These are phyloP conservation scores for Clostera curtula DNA, from an alignment of 2,888 invertebrate genomes.

Conservation along the genomic window DNA sequence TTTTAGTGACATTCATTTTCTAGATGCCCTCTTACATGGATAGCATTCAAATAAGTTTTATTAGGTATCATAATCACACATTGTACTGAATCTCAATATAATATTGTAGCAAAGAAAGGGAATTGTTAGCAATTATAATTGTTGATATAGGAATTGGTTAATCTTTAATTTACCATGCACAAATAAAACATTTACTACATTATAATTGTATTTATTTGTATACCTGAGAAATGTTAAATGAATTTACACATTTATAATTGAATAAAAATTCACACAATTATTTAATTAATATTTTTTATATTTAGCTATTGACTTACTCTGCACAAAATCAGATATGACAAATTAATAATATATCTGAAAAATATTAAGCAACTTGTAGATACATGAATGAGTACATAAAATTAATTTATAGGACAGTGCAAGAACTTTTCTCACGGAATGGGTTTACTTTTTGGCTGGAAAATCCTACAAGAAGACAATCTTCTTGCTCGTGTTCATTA, in stretches of 20 bases:
- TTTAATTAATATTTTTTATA: too few species aligned
- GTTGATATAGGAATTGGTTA: constrained; percentile 28
- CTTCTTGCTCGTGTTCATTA: constrained; percentile 92
- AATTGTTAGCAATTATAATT: constrained; percentile 35
- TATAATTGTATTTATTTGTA: constrained; percentile 19
- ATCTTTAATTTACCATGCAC: constrained; percentile 38
- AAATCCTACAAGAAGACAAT: constrained; percentile 94
- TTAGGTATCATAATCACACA: too few species aligned
- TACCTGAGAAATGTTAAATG: neutral
- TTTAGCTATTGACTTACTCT: too few species aligned
- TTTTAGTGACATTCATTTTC: too few species aligned
- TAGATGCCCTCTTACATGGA: too few species aligned
- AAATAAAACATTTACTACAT: constrained; percentile 44
- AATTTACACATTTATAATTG: too few species aligned
- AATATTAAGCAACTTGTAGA: constrained; percentile 4
- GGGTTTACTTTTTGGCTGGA: constrained; percentile 96
- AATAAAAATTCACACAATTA: too few species aligned
- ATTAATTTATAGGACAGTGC: constrained; percentile 82
- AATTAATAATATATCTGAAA: too few species aligned
- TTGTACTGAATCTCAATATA: neutral
- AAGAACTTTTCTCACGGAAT: constrained; percentile 94
- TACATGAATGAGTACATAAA: constrained; percentile 7
- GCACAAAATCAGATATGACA: neutral
- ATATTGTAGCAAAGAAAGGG: constrained; percentile 22
- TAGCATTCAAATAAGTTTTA: too few species aligned